These are phyloP conservation scores for Silurus glanis DNA, from an alignment of 2,113 vertebrate species.

Conservation along the genomic window DNA sequence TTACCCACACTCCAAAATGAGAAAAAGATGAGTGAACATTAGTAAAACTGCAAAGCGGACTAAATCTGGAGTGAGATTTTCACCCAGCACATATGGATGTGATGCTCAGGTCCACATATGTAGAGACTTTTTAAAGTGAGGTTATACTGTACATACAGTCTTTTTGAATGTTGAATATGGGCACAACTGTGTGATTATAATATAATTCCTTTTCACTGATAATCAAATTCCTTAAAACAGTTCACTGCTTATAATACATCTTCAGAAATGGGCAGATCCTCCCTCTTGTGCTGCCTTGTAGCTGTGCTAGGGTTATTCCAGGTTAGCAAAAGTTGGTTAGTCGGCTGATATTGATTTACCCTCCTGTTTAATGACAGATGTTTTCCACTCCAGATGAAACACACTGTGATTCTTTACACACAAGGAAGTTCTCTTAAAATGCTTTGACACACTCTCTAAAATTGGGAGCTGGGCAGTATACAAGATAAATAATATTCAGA, in stretches of 20 bases:
- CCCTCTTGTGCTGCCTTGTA: background rate
- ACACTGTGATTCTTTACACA: background rate
- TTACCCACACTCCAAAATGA: background rate
- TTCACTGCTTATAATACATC: background rate
- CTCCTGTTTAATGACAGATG: background rate
- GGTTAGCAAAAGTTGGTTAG: background rate
- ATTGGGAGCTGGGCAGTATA: background rate
- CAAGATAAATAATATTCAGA: background rate
- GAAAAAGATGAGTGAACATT: background rate
- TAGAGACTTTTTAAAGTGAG: background rate
- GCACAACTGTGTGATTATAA: background rate
- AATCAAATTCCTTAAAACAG: background rate
- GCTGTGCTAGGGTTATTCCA: background rate
- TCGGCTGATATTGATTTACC: background rate
- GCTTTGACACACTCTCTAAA: background rate
- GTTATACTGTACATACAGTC: background rate
- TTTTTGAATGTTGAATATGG: background rate
- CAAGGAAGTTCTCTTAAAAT: background rate
- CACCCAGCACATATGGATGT: background rate
- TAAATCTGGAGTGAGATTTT: background rate
- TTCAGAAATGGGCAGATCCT: background rate
- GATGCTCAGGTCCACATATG: background rate
- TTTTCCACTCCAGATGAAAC: background rate
- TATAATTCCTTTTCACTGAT: background rate
- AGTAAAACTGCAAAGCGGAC: background rate